A percentile compares a stretch with the other conserved stretches of the same genome.
These are phyloP conservation scores for Crotalus viridis DNA, from an alignment of 2,113 vertebrate genomes.

Conservation along the genomic window DNA sequence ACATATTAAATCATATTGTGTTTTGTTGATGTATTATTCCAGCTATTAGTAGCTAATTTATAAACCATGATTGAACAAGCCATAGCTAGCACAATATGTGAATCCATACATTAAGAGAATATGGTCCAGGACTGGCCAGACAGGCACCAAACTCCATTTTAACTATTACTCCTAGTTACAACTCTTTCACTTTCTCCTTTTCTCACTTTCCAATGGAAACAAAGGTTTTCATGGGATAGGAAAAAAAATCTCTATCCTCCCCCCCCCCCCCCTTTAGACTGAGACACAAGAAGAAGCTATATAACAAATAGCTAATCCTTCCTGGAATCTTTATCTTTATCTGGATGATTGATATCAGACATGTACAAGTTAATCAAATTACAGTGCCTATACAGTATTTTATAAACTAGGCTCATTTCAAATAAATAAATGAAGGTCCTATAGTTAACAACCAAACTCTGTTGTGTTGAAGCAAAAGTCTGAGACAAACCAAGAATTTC, in stretches of 20 bases:
- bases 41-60: not conserved
- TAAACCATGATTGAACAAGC: not conserved
- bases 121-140: not conserved
- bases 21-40: not conserved
- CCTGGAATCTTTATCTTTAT: not conserved
- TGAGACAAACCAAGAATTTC: not conserved
- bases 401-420: not conserved
- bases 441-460: not conserved
- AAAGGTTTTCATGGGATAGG: not conserved
- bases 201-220: not conserved
- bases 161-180: not conserved
- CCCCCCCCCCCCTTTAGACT: not conserved
- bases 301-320: not conserved
- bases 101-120: not conserved
- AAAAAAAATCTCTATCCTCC: not conserved
- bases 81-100: not conserved
- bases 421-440: not conserved
- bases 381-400: not conserved
- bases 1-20: not conserved
- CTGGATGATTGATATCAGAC: not conserved
- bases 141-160: not conserved
- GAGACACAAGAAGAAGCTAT: not conserved
- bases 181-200: not conserved
- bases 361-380: not conserved
- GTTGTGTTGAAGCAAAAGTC: not conserved